Base-by-base conservation (phyloP, 1,140 invertebrate genomes). In the Metopolophium dirhodum region DNA sequence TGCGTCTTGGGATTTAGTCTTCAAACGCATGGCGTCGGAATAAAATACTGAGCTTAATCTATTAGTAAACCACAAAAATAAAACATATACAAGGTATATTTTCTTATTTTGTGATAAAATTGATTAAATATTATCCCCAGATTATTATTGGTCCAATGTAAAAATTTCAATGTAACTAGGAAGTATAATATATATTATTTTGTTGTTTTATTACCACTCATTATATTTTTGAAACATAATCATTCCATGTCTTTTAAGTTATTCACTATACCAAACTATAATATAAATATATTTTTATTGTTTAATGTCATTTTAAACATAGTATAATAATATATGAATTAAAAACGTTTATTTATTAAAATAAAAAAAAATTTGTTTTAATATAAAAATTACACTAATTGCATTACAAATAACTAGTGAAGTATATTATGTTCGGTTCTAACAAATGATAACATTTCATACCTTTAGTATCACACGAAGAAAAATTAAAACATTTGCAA, bases 1-100 rank as follows among this genome's bases (percentile, higher is more conserved):
- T 22, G 57, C 91, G 14, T 93, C 91, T n/a, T 93, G 91, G 91
- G 91, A 93, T 85, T 57, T 93, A 22, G 91, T 93, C 22, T 93
- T 93, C 23, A 93, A 93, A 85, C 30, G 35, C 3, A 93, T 93
- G 91, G 7, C 91, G 1, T 54, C 91, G 1, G 91, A 93, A 57
- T 93, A 86, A 86, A 57, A 45, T 41, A 54, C 20, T n/a, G 91
- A 93, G 91, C 91, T 93, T 93, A 93, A 54, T 51, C 4, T 82
- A 83, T 51, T 85, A 37, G 57, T 22, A 85, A 93, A 83, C 20
- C 41, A 92, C 11, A 41, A 85, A 92, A 26, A 45, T 4, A 54
- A 93, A 92, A 92, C n/a, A 54, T 92, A 92, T 18, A 85, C 91
- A 92, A 92, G 91, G 68, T 92, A 85, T 86, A 86, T 93, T 85